Percentiles rank a stretch among this genome's conserved stretches.
These are phyloP conservation scores for Adrianichthys oophorus DNA, from an alignment of 2,797 vertebrate genomes.

Conservation along the genomic window DNA sequence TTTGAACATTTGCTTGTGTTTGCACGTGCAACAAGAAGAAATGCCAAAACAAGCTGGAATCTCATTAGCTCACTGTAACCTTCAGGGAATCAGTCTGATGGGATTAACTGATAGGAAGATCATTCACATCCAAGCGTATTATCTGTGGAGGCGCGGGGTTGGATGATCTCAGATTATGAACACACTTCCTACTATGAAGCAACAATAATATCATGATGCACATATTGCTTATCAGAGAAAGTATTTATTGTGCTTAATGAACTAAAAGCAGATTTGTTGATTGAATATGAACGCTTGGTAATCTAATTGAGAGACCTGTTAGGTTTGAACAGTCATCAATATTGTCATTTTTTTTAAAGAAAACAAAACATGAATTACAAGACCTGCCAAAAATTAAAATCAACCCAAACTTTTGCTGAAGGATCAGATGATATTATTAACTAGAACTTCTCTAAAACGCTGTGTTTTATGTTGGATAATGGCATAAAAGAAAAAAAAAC, in stretches of 20 bases:
- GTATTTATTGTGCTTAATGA: conserved; percentile 21
- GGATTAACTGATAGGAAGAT: conserved; percentile 65
- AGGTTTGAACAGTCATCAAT: too few relatives aligned
- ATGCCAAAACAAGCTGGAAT: conserved; percentile 56
- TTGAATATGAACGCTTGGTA: conserved; percentile 42
- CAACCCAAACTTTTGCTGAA: too few relatives aligned
- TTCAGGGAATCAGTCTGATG: conserved; percentile 55
- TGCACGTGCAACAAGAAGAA: conserved; percentile 34
- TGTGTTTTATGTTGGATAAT: too few relatives aligned
- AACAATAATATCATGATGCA: conserved; percentile 36
- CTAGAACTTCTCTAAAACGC: too few relatives aligned
- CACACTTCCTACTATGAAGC: conserved; percentile 24
- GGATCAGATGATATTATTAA: too few relatives aligned
- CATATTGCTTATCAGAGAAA: conserved; percentile 18
- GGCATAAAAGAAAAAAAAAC: too few relatives aligned
- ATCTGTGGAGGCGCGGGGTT: conserved; percentile 53
- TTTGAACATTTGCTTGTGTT: conserved; percentile 17
- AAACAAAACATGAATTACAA: too few relatives aligned
- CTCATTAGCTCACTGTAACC: conserved; percentile 41
- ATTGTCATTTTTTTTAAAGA: too few relatives aligned
- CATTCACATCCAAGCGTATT: conserved; percentile 59
- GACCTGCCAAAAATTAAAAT: too few relatives aligned
- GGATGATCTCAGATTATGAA: conserved; percentile 44
- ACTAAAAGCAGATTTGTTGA: conserved; percentile 17
- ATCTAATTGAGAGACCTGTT: conserved; percentile 24